phyloP scores from a whole-genome alignment of 2,888 invertebrate species.

The Agriopis marginaria region DNA sequence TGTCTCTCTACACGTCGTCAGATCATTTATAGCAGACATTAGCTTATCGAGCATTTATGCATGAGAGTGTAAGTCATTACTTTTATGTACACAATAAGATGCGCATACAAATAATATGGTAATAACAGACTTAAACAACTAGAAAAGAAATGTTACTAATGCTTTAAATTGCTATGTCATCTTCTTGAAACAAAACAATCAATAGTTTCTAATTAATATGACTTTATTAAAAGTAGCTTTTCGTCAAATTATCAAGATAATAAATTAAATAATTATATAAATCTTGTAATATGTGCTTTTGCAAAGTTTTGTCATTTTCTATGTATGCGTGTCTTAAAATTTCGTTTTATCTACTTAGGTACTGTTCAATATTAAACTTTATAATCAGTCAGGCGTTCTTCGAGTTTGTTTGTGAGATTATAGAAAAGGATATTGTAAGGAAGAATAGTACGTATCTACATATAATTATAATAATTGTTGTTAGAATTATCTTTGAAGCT shows the following conservation, averaged over 20 bases:
- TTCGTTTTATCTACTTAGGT: background rate
- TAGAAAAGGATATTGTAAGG: slow-evolving; percentile 25
- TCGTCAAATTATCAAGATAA: background rate
- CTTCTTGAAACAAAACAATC: no score
- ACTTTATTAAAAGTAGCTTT: background rate
- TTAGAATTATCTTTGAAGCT: slow-evolving; percentile 43
- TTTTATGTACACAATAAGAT: background rate
- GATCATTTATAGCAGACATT: no score
- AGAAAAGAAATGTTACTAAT: no score
- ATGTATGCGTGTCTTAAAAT: background rate
- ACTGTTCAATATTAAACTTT: background rate
- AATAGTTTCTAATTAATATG: no score
- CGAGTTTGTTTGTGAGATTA: slow-evolving; percentile 24
- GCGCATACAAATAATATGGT: background rate
- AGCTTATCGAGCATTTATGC: no score
- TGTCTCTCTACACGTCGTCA: no score
- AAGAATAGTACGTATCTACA: slow-evolving; percentile 23
- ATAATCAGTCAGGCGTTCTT: slow-evolving; percentile 6
- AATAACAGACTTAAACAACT: no score
- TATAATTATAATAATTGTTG: slow-evolving; percentile 25
- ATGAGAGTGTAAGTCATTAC: background rate
- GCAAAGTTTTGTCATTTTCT: background rate
- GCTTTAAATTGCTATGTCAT: no score
- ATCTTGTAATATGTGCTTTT: no score
- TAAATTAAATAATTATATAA: no score